phyloP scores from a whole-genome alignment of 2,888 invertebrate species.

The Cenopis cana region DNA sequence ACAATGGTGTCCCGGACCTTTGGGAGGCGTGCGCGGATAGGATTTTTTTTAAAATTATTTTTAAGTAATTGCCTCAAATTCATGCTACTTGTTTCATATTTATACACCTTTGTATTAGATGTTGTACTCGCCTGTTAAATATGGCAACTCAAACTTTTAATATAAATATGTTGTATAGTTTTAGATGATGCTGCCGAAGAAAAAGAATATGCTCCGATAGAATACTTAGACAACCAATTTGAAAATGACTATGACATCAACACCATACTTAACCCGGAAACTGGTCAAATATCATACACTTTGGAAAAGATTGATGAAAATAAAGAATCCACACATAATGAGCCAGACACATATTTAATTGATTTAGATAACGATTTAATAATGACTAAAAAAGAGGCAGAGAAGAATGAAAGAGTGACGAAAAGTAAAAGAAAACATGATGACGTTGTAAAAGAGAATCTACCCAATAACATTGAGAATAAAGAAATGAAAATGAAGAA shows the following conservation, averaged over 20 bases:
- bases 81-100: too few species aligned
- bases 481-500: conserved; percentile 7
- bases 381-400: not conserved
- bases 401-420: not conserved
- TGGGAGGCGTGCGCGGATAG: too few species aligned
- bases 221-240: conserved; percentile 28
- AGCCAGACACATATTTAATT: conserved; percentile 11
- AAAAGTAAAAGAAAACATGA: conserved; percentile 2
- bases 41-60: too few species aligned
- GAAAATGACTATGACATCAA: conserved; percentile 31
- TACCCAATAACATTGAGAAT: conserved; percentile 21
- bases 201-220: conserved; percentile 8
- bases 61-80: too few species aligned
- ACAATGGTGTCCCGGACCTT: too few species aligned
- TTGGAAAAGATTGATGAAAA: conserved; percentile 19
- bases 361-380: conserved; percentile 25
- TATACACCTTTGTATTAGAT: too few species aligned
- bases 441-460: conserved; percentile 30
- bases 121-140: too few species aligned
- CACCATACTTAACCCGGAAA: conserved; percentile 8
- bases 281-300: conserved; percentile 26
- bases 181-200: not conserved
- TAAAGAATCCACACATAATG: conserved; percentile 3
- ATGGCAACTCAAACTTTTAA: too few species aligned
- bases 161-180: too few species aligned